Percentiles rank a stretch among this genome's conserved stretches.
Conservation (phyloP, 1,140 invertebrate genomes). For the Lepidostoma basale region DNA sequence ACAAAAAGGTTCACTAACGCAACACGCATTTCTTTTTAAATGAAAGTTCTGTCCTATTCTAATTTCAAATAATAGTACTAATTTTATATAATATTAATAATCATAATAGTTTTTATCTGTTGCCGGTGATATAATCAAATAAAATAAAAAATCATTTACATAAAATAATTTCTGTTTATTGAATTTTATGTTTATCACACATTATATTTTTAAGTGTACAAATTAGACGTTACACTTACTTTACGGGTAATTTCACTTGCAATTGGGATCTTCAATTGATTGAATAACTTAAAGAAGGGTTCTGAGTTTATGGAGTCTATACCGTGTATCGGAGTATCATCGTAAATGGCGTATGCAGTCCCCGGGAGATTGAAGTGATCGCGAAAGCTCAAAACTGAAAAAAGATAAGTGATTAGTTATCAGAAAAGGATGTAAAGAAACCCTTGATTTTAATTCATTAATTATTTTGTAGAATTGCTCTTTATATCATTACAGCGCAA, state of each 20-base stretch:
- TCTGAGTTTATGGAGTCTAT: constrained; percentile 15
- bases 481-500: no score
- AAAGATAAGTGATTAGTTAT: neutral
- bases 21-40: no score
- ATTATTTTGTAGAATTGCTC: no score
- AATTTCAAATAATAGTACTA: no score
- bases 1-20: no score
- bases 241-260: constrained; percentile 16
- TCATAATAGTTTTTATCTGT: no score
- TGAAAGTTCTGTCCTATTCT: no score
- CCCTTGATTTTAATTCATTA: neutral
- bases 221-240: constrained; percentile 29
- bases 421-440: neutral
- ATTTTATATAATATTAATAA: no score
- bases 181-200: no score
- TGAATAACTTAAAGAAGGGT: constrained; percentile 22
- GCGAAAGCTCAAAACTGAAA: constrained; percentile 33
- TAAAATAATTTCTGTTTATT: no score
- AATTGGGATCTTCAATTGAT: constrained; percentile 21
- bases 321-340: constrained; percentile 13
- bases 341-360: constrained; percentile 26
- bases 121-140: no score
- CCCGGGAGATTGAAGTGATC: constrained; percentile 23
- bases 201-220: constrained; percentile 20
- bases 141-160: no score